Evolutionary conservation across 2,113 vertebrate genomes (phyloP), one percentile per base, ranked within the genome.

Genomic region (Neopipo cinnamomea): DNA sequence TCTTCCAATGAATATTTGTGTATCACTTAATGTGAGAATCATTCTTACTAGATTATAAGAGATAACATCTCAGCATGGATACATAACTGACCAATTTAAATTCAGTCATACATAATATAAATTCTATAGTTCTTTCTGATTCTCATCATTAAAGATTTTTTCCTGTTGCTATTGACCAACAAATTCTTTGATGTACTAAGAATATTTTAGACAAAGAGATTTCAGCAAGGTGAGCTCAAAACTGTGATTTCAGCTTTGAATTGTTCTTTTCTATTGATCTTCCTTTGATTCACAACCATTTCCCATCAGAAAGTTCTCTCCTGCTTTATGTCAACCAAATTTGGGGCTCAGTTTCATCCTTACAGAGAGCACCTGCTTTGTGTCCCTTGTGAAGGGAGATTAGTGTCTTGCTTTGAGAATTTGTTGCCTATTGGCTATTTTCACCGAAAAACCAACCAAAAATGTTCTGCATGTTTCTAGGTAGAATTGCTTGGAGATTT

Each of bases 251-350:
- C 56, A 70, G 11, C 31, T 94, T 91, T 49, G 56, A 78, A 63
- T 90, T 74, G 12, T 39, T 89, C 47, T 85, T 80, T 79, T 56
- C 46, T 85, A 63, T 84, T 93, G 62, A 80, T 94, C 91, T 93
- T 68, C 33, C 20, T 58, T 42, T 79, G 80, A 96, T 96, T 97
- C 96, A 91, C 53, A 82, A 33, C n/a, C 16, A n/a, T 61, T 94
- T 92, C 42, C 46, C 59, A 85, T 56, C 61, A 49, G 80, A 85
- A 90, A 58, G 28, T 71, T 86, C 56, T 84, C 62, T 92, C 21
- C 92, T 96, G 96, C 80, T 91, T 94, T 92, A 70, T 47, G 50
- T 95, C 86, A 93, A 75, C 8, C 5, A 75, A 89, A 75, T 68
- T 66, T 75, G 80, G 88, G 85, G 65, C 63, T 72, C 44, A 62